phyloP scores from a whole-genome alignment of 2,888 invertebrate genomes.

The Serripes groenlandicus region DNA sequence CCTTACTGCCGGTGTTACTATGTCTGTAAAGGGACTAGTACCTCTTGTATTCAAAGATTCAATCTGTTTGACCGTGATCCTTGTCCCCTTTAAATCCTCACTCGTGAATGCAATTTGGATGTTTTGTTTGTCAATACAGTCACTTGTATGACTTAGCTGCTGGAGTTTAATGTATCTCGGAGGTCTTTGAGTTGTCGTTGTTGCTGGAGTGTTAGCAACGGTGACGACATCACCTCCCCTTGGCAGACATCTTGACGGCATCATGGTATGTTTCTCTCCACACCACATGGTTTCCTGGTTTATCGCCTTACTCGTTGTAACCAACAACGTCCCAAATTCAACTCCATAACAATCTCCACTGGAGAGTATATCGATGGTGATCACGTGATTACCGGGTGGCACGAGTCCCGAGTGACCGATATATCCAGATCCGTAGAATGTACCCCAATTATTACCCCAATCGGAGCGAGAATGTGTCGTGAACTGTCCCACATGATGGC shows the following conservation, averaged over 20 bases:
- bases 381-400: constrained; percentile 44
- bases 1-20: constrained; percentile 1
- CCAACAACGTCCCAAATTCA: constrained; percentile 49
- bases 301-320: constrained; percentile 23
- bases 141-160: constrained; percentile 43
- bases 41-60: neutral
- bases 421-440: constrained; percentile 29
- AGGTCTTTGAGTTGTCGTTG: constrained; percentile 31
- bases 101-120: constrained; percentile 39
- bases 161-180: constrained; percentile 26
- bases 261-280: constrained; percentile 22
- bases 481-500: constrained; percentile 46
- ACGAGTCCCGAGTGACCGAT: constrained; percentile 43
- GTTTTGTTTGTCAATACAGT: constrained; percentile 61
- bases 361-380: constrained; percentile 31
- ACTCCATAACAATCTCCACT: constrained; percentile 59
- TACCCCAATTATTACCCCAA: constrained; percentile 58
- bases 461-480: constrained; percentile 41
- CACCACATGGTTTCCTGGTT: constrained; percentile 41
- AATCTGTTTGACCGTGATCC: constrained; percentile 27
- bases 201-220: neutral
- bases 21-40: neutral
- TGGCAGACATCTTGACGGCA: neutral
- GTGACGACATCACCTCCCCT: neutral
- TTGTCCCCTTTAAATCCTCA: constrained; percentile 32